Percentiles rank a stretch among this genome's conserved stretches.
Conservation (phyloP, 2,888 invertebrate genomes). For the Asteroscopus sphinx region DNA sequence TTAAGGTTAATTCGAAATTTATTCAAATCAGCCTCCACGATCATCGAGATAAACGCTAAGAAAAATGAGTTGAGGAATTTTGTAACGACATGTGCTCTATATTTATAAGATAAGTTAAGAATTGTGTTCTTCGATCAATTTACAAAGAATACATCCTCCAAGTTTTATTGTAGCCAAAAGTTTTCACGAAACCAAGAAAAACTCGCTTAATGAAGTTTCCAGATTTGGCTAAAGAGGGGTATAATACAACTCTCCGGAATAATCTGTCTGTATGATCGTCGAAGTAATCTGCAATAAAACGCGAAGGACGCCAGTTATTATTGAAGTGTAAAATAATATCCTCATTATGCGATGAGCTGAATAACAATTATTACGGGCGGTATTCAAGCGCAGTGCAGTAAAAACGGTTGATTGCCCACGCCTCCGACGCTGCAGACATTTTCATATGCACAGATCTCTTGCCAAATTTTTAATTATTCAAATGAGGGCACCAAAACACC, state of each 20-base stretch:
- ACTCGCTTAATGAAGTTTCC: slow-evolving; percentile 51
- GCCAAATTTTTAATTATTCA: slow-evolving; percentile 80
- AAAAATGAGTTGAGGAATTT: slow-evolving; percentile 43
- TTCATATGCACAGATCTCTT: slow-evolving; percentile 64
- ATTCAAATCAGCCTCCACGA: slow-evolving; percentile 42
- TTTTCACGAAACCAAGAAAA: slow-evolving; percentile 45
- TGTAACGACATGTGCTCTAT: slow-evolving; percentile 40
- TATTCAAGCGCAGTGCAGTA: slow-evolving; percentile 73
- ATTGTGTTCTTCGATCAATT: slow-evolving; percentile 47
- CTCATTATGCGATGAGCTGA: slow-evolving; percentile 64
- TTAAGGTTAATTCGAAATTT: slow-evolving; percentile 54
- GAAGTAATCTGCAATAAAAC: slow-evolving; percentile 53
- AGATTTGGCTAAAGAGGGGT: slow-evolving; percentile 45
- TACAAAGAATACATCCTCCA: slow-evolving; percentile 35
- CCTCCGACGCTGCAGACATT: slow-evolving; percentile 63
- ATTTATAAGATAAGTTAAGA: slow-evolving; percentile 42
- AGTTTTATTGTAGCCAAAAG: slow-evolving; percentile 42
- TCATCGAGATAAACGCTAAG: slow-evolving; percentile 39
- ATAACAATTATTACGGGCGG: slow-evolving; percentile 64
- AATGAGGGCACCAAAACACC: slow-evolving; percentile 63
- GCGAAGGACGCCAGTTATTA: slow-evolving; percentile 53
- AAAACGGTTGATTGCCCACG: slow-evolving; percentile 64
- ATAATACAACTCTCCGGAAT: slow-evolving; percentile 45
- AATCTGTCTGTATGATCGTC: slow-evolving; percentile 39
- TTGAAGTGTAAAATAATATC: slow-evolving; percentile 67